Percentiles rank a stretch among this genome's conserved stretches.
Conservation (phyloP, 2,113 vertebrate species). For the Mesoclemmys tuberculata region DNA sequence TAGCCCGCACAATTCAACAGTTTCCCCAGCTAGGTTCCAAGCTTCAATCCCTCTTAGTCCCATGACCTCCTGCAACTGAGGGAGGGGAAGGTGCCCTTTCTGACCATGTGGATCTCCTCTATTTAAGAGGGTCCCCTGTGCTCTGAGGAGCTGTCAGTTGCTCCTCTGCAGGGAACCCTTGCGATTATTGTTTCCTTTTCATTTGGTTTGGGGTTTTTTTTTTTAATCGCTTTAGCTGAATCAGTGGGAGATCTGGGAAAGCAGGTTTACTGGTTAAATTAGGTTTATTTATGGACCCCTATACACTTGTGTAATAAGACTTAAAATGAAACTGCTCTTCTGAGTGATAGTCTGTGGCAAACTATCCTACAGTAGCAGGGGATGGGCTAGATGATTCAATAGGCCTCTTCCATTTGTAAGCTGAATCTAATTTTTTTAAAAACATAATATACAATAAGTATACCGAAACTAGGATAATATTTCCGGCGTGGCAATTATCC, state of each 20-base stretch:
- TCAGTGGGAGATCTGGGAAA: neutral
- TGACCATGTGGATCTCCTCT: neutral
- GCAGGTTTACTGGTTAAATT: neutral
- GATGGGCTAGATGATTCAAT: neutral
- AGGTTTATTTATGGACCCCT: neutral
- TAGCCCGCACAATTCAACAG: constrained; percentile 38
- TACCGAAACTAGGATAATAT: accelerated
- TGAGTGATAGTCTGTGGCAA: neutral
- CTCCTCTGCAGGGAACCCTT: neutral
- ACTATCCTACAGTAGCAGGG: neutral
- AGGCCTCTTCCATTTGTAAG: neutral
- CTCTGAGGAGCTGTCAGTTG: neutral
- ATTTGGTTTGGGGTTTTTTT: neutral
- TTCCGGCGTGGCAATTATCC: neutral
- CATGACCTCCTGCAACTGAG: neutral
- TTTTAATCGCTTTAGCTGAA: constrained; percentile 6
- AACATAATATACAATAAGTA: neutral
- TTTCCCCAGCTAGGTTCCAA: constrained; percentile 17
- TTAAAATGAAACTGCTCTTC: neutral
- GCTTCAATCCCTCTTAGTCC: neutral
- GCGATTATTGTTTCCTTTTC: neutral
- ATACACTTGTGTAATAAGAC: neutral
- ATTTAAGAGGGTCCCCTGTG: constrained; percentile 11
- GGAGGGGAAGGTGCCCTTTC: neutral
- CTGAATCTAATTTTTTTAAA: neutral